These are phyloP conservation scores for Villa cingulata DNA, from an alignment of 2,888 invertebrate species.

Conservation along the genomic window DNA sequence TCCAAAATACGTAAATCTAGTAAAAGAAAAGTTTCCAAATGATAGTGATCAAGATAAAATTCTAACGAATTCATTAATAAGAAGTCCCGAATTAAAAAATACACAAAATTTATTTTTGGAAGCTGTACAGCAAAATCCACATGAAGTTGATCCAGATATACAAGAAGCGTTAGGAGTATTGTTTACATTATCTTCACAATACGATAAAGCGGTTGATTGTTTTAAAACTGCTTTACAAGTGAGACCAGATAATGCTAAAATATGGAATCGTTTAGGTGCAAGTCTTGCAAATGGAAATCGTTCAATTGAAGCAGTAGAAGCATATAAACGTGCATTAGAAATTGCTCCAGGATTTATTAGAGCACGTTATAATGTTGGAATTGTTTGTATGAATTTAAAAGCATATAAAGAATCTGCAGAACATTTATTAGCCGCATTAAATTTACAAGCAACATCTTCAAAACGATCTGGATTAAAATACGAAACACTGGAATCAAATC, in stretches of 20 bases:
- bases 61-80: constrained; percentile 39
- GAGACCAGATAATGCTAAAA: constrained; percentile 60
- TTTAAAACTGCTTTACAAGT: constrained; percentile 80
- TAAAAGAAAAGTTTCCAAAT: constrained; percentile 40
- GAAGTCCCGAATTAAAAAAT: constrained; percentile 37
- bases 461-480: constrained; percentile 43
- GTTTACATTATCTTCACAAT: constrained; percentile 88
- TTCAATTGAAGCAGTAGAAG: constrained; percentile 92
- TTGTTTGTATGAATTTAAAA: constrained; percentile 91
- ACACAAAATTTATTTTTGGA: constrained; percentile 62
- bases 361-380: constrained; percentile 94
- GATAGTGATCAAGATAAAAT: constrained; percentile 13
- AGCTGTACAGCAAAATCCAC: constrained; percentile 64
- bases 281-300: constrained; percentile 90
- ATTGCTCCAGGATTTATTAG: constrained; percentile 92
- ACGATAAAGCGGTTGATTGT: constrained; percentile 93
- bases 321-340: constrained; percentile 82
- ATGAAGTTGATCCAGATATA: constrained; percentile 71
- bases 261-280: constrained; percentile 97
- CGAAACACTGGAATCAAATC: constrained; percentile 31
- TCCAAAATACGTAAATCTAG: constrained; percentile 66
- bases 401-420: constrained; percentile 92
- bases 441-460: constrained; percentile 63
- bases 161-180: constrained; percentile 91
- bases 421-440: constrained; percentile 84